Evolutionary conservation across 2,113 vertebrate species (phyloP), one percentile per base, ranked within the genome.

Genomic region (Myocastor coypus): DNA sequence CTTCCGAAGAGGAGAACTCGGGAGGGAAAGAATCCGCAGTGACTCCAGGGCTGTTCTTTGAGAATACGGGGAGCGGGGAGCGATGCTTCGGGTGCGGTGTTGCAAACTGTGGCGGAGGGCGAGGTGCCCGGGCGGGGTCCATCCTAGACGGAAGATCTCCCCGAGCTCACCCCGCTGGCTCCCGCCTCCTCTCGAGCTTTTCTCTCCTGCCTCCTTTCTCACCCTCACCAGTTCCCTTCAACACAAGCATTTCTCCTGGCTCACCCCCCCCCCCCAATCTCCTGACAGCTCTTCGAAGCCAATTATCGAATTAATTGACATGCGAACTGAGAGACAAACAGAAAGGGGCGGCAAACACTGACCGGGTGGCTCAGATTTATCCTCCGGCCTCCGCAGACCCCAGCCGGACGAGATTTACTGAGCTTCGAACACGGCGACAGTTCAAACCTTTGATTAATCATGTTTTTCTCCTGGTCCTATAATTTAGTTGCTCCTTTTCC

Each of bases 381-480:
- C 95, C 96, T 94, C 92, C 69, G 94, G 96, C 87, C 94, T 96
- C 94, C 40, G 8, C 92, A 77, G 83, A 94, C 91, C 97, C 90
- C 37, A 92, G 97, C 95, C 92, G 30, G 94, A 80, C 26, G 97
- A 98, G 98, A 98, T 98, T 98, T 98, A 98, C 97, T 84, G 91
- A 95, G 94, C 91, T 92, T 98, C 92, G 92, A 98, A 96, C 97
- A 92, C 97, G 37, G 77, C 92, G 96, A 98, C 97, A 97, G 96
- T 96, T 97, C 97, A 98, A 96, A 97, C 97, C 97, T 98, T 98
- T 98, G 98, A 98, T 98, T 98, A 98, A 98, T 98, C 97, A 98
- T 97, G 97, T 97, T 98, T 97, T 97, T 97, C 97, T 98, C 94
- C 91, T 82, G 40, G 92, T 95, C 97, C 91, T 95, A 95, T 98